Conservation (phyloP, 1,140 invertebrate genomes). For the Bombus superbus region DNA sequence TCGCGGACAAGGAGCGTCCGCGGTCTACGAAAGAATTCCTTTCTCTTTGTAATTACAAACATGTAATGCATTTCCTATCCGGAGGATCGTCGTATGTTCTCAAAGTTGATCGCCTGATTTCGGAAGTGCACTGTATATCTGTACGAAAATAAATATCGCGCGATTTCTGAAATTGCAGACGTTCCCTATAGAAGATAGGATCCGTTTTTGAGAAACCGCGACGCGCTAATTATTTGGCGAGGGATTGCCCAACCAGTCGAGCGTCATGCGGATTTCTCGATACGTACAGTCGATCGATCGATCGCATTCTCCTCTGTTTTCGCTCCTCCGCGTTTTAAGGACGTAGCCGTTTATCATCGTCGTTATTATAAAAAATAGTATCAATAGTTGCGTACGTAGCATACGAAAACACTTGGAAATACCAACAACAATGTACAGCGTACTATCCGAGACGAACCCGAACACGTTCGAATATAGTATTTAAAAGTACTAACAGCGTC, state of each 20-base stretch:
- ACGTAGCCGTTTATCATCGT: not conserved
- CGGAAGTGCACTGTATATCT: slow-evolving; percentile 12
- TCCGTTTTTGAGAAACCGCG: not conserved
- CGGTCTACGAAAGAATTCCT: not conserved
- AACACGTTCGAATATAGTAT: slow-evolving; percentile 24
- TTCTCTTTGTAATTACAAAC: not conserved
- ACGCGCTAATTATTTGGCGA: not conserved
- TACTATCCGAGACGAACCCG: slow-evolving; percentile 2
- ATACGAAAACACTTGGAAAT: slow-evolving; percentile 37
- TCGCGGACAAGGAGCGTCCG: not conserved
- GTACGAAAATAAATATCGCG: slow-evolving; percentile 26
- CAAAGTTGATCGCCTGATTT: not conserved
- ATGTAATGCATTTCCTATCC: too few species aligned
- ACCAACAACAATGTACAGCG: slow-evolving; percentile 24
- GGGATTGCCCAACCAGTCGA: not conserved
- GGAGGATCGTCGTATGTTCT: not conserved
- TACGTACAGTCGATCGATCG: slow-evolving; percentile 16
- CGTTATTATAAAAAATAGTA: slow-evolving; percentile 25
- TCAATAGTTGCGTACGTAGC: slow-evolving; percentile 22
- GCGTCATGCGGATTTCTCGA: slow-evolving; percentile 4
- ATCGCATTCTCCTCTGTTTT: not conserved
- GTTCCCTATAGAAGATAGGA: not conserved
- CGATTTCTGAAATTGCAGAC: not conserved
- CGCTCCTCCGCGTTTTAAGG: not conserved
- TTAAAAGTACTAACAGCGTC: not conserved